Conservation (phyloP, 2,797 vertebrate genomes). For the Alauda arvensis region DNA sequence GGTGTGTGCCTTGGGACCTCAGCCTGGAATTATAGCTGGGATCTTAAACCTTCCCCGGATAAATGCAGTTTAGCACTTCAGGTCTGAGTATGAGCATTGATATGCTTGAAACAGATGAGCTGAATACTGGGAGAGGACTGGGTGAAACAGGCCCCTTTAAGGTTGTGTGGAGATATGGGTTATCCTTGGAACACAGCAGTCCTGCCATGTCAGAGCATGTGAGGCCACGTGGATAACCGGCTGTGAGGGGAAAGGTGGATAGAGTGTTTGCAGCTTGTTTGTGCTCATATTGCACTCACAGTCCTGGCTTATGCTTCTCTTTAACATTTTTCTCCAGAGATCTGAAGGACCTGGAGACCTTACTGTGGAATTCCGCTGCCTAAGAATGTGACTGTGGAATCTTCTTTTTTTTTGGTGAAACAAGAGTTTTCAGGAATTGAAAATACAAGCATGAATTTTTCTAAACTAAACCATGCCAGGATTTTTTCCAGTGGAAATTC, state of each 20-base stretch:
- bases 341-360: not conserved
- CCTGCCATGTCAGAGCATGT: not conserved
- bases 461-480: not conserved
- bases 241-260: not conserved
- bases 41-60: not conserved
- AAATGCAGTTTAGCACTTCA: not conserved
- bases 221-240: not conserved
- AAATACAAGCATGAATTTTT: not conserved
- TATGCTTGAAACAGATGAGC: not conserved
- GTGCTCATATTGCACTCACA: not conserved
- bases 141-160: not conserved
- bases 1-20: not conserved
- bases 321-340: not conserved
- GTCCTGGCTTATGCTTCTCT: fast-evolving
- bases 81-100: not conserved
- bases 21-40: not conserved
- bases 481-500: not conserved
- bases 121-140: not conserved
- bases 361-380: not conserved
- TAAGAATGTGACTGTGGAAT: not conserved
- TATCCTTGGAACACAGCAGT: not conserved
- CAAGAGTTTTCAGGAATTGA: not conserved
- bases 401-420: not conserved
- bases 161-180: not conserved
- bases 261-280: not conserved